Percentiles rank a stretch among this genome's conserved stretches.
Evolutionary conservation across 2,113 vertebrate species (phyloP).

Genomic region (Ranitomeya variabilis): DNA sequence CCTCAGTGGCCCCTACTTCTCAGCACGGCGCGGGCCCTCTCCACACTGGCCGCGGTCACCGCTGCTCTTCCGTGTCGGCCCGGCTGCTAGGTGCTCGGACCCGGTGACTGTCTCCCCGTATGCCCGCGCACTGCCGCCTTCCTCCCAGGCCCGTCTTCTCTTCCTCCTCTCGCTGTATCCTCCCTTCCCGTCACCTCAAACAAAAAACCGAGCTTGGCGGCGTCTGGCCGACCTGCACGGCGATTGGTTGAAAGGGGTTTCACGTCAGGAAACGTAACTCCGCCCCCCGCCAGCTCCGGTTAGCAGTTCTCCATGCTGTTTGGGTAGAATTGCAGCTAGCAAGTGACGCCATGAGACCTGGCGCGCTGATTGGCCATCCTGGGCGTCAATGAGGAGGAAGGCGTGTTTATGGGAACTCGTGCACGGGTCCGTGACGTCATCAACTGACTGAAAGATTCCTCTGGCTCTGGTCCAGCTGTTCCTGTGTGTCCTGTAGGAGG

Average conservation of each 20-base stretch:
- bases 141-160: conserved; percentile 3
- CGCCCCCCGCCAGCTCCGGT: conserved; percentile 33
- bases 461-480: neutral
- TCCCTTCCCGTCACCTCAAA: conserved; percentile 51
- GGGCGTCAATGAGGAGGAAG: conserved; percentile 19
- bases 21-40: neutral
- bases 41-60: neutral
- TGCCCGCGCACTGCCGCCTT: neutral
- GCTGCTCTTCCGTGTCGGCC: neutral
- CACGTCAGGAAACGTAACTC: conserved; percentile 46
- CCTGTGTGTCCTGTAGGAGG: neutral
- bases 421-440: conserved; percentile 21
- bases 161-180: conserved; percentile 35
- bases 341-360: neutral
- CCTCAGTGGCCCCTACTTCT: conserved; percentile 17
- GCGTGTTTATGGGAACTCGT: neutral
- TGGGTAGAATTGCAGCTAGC: neutral
- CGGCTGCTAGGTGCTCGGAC: neutral
- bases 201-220: conserved; percentile 70
- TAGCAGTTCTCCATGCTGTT: conserved; percentile 2
- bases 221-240: conserved; percentile 56
- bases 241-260: conserved; percentile 60
- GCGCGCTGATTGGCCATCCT: neutral
- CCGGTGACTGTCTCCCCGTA: neutral
- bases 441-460: conserved; percentile 48